Evolutionary conservation across 2,888 invertebrate genomes (phyloP), one percentile per base, ranked within the genome.

Genomic region (Pherbina coryleti): DNA sequence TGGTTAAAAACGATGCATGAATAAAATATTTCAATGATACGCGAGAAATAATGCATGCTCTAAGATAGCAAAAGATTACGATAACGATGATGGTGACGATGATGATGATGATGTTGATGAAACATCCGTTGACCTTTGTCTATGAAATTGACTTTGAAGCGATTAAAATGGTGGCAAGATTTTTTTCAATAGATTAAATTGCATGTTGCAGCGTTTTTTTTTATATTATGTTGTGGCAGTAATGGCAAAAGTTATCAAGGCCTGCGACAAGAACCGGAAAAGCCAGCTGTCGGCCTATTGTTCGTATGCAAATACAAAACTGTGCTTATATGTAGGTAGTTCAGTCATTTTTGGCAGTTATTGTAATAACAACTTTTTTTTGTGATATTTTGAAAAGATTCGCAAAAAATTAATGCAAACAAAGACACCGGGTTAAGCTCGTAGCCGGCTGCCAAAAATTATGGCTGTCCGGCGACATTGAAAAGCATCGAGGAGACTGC

Each of bases 101-200:
- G n/a, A 57, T 55, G 57, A 72, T 57, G 22, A 17, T 7, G 5
- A n/a, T 34, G 34, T 1, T 31, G 19, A 57, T 72, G n/a, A 34
- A 19, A 72, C 37, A 57, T 72, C 72, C 34, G 57, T 37, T 72
- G 72, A 60, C 22, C 72, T 28, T 28, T 11, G 55, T 3, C 71
- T 55, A 31, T 71, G 31, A 17, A n/a, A 55, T 34, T 55, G 19
- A 28, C 8, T 22, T 17, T 51, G 7, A 49, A 66, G 66, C 19
- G 44, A 44, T 44, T 44, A 55, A 55, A 55, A 55, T 5, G 17
- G 55, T n/a, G n/a, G 19, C 55, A 19, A 55, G 22, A 55, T 19
- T 55, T n/a, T 53, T n/a, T 55, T 7, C 55, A 19, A 19, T 19
- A 55, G 22, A 19, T 55, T 55, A 55, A 55, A 55, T 55, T 44